Evolutionary conservation across 2,888 invertebrate genomes (phyloP).

Genomic region (Synanthedon vespiformis): DNA sequence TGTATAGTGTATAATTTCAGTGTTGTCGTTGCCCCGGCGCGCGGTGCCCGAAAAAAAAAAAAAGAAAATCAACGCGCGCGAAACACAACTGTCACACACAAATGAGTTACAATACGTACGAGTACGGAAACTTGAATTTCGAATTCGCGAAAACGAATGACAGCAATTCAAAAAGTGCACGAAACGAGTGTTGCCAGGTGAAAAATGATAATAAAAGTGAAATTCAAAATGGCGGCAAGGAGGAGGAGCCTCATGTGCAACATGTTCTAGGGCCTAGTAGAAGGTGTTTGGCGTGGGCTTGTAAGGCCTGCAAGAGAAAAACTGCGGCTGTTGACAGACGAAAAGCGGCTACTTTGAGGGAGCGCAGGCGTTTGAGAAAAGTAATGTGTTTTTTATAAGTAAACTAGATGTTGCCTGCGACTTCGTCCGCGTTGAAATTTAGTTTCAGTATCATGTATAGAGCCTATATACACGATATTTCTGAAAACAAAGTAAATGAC

Average conservation of each 20-base stretch:
- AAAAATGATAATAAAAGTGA: slow-evolving; percentile 40
- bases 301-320: slow-evolving; percentile 97
- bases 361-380: slow-evolving; percentile 92
- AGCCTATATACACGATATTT: too few species aligned
- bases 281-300: slow-evolving; percentile 94
- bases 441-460: too few species aligned
- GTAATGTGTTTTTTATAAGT: slow-evolving; percentile 70
- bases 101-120: slow-evolving; percentile 40
- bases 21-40: slow-evolving; percentile 43
- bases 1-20: slow-evolving; percentile 46
- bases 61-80: slow-evolving; percentile 15
- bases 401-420: too few species aligned
- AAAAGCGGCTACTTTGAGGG: slow-evolving; percentile 96
- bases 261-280: slow-evolving; percentile 71
- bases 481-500: too few species aligned
- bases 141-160: slow-evolving; percentile 29
- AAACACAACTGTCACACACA: slow-evolving; percentile 20
- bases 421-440: too few species aligned
- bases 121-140: slow-evolving; percentile 27
- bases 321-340: slow-evolving; percentile 94
- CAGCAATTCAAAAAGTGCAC: slow-evolving; percentile 4
- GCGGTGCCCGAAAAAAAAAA: slow-evolving; percentile 55
- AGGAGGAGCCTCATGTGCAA: slow-evolving; percentile 50
- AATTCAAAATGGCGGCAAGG: slow-evolving; percentile 10
- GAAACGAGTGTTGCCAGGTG: slow-evolving; percentile 32